Evolutionary conservation across 2,888 invertebrate species (phyloP).

Genomic region (Erebia palarica): DNA sequence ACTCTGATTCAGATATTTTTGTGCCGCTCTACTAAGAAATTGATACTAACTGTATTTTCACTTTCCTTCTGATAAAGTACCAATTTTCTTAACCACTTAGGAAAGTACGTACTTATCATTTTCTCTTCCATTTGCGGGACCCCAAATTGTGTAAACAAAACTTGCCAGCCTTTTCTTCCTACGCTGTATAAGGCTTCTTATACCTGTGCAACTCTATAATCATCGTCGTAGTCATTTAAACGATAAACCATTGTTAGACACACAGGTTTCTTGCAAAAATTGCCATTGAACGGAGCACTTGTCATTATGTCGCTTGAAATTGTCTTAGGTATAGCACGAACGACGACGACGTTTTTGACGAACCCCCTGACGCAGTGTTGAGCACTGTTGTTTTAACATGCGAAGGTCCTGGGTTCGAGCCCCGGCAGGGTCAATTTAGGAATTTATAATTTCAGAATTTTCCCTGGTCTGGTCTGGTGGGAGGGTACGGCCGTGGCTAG

Average conservation of each 20-base stretch:
- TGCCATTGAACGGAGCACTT: too few relatives aligned
- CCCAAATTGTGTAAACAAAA: constrained; percentile 36
- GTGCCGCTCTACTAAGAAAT: neutral
- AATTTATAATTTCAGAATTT: too few relatives aligned
- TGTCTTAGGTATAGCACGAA: too few relatives aligned
- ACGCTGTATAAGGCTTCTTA: constrained; percentile 24
- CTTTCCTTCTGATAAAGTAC: constrained; percentile 8
- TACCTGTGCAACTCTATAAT: neutral
- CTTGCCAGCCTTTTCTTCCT: constrained; percentile 29
- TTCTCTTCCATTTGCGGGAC: constrained; percentile 24
- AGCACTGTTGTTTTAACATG: too few relatives aligned
- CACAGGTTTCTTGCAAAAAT: too few relatives aligned
- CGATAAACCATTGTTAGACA: neutral
- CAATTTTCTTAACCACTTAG: constrained; percentile 25
- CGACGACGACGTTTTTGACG: too few relatives aligned
- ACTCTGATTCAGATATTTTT: neutral
- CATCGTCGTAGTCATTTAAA: neutral
- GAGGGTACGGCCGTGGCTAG: too few relatives aligned
- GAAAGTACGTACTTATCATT: constrained; percentile 30
- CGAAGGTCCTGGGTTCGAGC: too few relatives aligned
- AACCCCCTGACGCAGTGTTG: too few relatives aligned
- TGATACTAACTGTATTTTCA: neutral
- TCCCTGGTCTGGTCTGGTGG: too few relatives aligned
- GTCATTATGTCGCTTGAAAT: too few relatives aligned
- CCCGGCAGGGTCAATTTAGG: too few relatives aligned